Evolutionary conservation across 2,797 vertebrate species (phyloP), one percentile per base, ranked within the genome.

Genomic region (Adrianichthys oophorus): DNA sequence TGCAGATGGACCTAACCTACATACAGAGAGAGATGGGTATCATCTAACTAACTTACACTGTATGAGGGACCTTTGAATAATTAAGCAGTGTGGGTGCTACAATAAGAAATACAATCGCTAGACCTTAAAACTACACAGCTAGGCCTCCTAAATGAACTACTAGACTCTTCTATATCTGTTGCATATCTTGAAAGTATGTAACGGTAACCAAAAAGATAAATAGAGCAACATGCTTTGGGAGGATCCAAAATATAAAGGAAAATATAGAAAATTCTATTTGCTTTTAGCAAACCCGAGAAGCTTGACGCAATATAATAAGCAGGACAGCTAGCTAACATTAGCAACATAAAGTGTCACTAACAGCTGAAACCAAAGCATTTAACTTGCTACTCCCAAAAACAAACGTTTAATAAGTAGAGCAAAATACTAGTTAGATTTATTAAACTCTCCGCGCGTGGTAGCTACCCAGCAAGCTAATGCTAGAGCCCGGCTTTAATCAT

Each of bases 21-120:
- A 74, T 69, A 10, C 29, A 10, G 74, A 42, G 58, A 75, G 65
- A 47, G 70, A 77, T 62, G 65, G 74, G 84, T 85, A 87, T 88
- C 83, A 76, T 45, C 26, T 29, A 29, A 26, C 79, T 90, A 37
- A 79, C 85, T 74, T 44, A 82, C 71, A 80, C 68, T 78, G 78
- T 81, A 76, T 58, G 75, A 86, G 83, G 52, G 51, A 66, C 47
- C 60, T 68, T 62, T 91, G 59, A 90, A 91, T 91, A 79, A 91
- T 91, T 91, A 71, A 90, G 48, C 59, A 65, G 69, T 63, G 57
- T 67, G 80, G 79, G 82, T 81, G 64, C 71, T 61, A 74, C 79
- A 61, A 68, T 64, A 59, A 87, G 88, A 90, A 90, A 90, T 12
- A 87, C 85, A 84, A 90, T 90, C 82, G 60, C 83, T 14, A 57